A percentile compares a stretch with the other conserved stretches of the same genome.
Evolutionary conservation across 1,140 invertebrate genomes (phyloP).

Genomic region (Heterodera schachtii): DNA sequence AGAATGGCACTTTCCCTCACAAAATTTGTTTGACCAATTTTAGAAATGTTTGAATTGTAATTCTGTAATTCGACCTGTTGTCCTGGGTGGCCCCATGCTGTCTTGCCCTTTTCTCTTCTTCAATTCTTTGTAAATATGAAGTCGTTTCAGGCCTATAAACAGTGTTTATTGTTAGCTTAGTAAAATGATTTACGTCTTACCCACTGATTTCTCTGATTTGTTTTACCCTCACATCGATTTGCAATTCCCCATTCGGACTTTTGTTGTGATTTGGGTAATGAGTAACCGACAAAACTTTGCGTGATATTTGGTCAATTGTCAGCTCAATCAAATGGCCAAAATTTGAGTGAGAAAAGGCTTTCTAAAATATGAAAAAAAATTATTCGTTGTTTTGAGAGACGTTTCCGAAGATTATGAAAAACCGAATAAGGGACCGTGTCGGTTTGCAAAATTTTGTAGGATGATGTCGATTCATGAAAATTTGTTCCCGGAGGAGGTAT

Average conservation of each 20-base stretch:
- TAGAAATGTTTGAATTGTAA: too few relatives aligned
- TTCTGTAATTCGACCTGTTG: constrained; percentile 41
- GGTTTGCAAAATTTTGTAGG: too few relatives aligned
- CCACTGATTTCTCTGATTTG: constrained; percentile 10
- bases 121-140: constrained; percentile 61
- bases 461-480: too few relatives aligned
- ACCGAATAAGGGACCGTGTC: not conserved
- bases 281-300: constrained; percentile 54
- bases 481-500: too few relatives aligned
- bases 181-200: constrained; percentile 1
- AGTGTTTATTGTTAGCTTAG: too few relatives aligned
- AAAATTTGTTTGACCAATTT: too few relatives aligned
- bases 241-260: not conserved
- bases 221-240: constrained; percentile 44
- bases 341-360: constrained; percentile 50
- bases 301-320: constrained; percentile 52
- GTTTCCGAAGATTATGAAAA: not conserved
- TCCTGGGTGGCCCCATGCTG: constrained; percentile 62
- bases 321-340: constrained; percentile 53
- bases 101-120: constrained; percentile 54
- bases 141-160: constrained; percentile 56
- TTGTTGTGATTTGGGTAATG: constrained; percentile 53
- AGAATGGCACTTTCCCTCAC: not conserved
- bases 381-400: not conserved
- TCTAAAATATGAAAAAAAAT: constrained; percentile 34